These are phyloP conservation scores for Exephanes ischioxanthus DNA, from an alignment of 2,888 invertebrate species.

Conservation along the genomic window DNA sequence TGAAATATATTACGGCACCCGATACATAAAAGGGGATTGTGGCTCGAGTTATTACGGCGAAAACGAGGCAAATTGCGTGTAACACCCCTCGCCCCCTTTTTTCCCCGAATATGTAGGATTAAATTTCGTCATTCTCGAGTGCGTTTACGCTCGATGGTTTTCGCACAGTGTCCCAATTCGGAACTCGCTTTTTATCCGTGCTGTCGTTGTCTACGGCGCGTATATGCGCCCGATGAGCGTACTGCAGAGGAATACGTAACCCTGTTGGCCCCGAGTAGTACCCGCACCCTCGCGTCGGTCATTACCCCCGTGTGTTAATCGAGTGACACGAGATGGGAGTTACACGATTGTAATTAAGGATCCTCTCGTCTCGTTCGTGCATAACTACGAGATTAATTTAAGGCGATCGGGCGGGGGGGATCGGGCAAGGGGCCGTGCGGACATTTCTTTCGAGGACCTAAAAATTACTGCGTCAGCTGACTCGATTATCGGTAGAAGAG, in stretches of 20 bases:
- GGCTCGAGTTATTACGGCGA: constrained; percentile 78
- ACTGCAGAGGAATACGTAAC: constrained; percentile 23
- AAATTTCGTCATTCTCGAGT: constrained; percentile 65
- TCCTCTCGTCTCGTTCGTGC: constrained; percentile 18
- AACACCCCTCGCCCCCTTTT: constrained; percentile 74
- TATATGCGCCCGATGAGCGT: background rate
- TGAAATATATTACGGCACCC: background rate
- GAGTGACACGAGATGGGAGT: constrained; percentile 51
- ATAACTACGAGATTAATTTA: constrained; percentile 28
- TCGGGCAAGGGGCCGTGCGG: constrained; percentile 2
- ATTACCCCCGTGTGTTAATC: constrained; percentile 58
- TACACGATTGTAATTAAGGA: constrained; percentile 48
- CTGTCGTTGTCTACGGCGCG: constrained; percentile 7
- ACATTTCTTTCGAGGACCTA: background rate
- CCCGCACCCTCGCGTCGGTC: constrained; percentile 62
- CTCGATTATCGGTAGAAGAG: background rate
- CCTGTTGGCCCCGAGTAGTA: constrained; percentile 15
- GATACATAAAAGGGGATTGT: constrained; percentile 37
- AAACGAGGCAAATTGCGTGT: constrained; percentile 82
- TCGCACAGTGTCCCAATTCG: constrained; percentile 52
- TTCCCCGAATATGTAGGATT: constrained; percentile 61
- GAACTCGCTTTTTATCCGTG: constrained; percentile 41
- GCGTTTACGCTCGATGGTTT: constrained; percentile 50
- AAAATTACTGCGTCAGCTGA: constrained; percentile 5
- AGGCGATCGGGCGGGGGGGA: background rate